Evolutionary conservation across 2,888 invertebrate species (phyloP), one percentile per base, ranked within the genome.

Genomic region (Andrena bicolor): DNA sequence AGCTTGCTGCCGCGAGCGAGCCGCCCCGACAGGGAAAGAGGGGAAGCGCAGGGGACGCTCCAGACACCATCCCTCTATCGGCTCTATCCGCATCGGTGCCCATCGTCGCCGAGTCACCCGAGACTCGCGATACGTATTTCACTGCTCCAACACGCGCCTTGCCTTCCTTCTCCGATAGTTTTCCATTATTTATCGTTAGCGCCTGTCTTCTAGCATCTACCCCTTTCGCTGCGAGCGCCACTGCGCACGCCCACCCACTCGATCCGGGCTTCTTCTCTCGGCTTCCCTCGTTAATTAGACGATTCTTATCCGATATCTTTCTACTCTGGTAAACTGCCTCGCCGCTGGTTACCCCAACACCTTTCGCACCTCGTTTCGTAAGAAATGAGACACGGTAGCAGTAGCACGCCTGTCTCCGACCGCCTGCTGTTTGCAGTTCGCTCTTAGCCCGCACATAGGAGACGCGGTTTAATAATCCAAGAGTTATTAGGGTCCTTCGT

Each of bases 221-320:
- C n/a, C 61, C 20, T 13, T 32, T 2, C n/a, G n/a, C 48, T n/a
- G 49, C 51, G 20, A 51, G 20, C 20, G n/a, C 26, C 8, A 41
- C 8, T 7, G 7, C 41, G 23, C 53, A 32, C 56, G 28, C 58
- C n/a, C 41, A 13, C 6, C 16, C 26, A 26, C 32, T 16, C 56
- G 35, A 70, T 58, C 23, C 26, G 10, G 26, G 8, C 20, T 10
- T 23, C 56, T 56, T 56, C 56, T 41, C 41, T 16, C 41, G 16
- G 56, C 3, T 13, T 26, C 23, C 23, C 56, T 23, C 56, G 56
- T 30, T 80, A 35, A 28, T 80, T 80, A 70, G 41, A 5, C 10
- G 26, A 51, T 26, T 80, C 51, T 70, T 66, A 80, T 66, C 80
- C n/a, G 30, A n/a, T 26, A 65, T 79, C 58, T 80, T 65, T 65